Base-by-base conservation (phyloP, 2,888 invertebrate species). In the Hyalella azteca region DNA sequence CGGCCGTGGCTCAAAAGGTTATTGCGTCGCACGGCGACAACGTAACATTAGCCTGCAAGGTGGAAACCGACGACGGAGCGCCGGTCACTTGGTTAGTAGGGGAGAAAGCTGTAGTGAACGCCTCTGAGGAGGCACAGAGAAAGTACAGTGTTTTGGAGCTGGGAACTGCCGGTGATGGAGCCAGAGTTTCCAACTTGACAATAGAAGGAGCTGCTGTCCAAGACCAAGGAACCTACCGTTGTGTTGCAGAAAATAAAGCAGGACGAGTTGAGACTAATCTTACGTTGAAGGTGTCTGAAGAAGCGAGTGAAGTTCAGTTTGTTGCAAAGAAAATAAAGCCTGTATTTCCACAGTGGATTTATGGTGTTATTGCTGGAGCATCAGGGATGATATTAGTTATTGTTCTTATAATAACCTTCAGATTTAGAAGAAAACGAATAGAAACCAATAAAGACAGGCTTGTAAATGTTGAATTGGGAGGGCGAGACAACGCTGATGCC, bases 151-250 rank as follows among this genome's bases (percentile, higher is more conserved):
- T 81, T 39, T 76, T 79, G 36, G 83, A 82, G 29, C 73, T 81
- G 9, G 75, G 82, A 15, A 45, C 79, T 15, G 78, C 80, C 32
- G 83, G 84, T 50, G 66, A 82, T 15, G 78, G 78, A 11, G 76
- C 77, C n/a, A 81, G 82, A 4, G 95, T 95, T 94, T 92, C 92
- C 86, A 95, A 95, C 87, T 90, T 96, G 83, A 95, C 94, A 80
- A 92, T 96, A 84, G 92, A 91, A 86, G 94, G 95, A 87, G 93
- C 94, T 85, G 94, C 93, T 85, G 93, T 93, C 86, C 90, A 92
- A 77, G 94, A 95, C 87, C 93, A 94, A 2, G 96, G 95, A 3
- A 93, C 94, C 85, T 96, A 95, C 89, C 92, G 93, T 80, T 96
- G 96, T 88, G 90, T 91, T 86, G 94, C 93, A 0, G 91, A 90